Conservation (phyloP, 2,888 invertebrate species). For the Orthonychiurus folsomi region DNA sequence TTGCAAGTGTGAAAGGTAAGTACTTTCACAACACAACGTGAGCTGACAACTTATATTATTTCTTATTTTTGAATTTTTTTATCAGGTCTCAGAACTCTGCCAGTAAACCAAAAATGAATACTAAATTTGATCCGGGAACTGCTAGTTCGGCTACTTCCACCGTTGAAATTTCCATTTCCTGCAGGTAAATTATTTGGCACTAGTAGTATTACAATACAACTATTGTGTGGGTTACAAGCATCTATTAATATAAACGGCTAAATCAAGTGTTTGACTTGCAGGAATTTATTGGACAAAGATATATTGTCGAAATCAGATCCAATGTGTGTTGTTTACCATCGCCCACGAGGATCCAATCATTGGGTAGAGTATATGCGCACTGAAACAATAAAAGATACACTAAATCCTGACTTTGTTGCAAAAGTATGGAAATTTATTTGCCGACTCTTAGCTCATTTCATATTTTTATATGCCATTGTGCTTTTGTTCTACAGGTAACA, state of each 20-base stretch:
- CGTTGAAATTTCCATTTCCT: slow-evolving; percentile 39
- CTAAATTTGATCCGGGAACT: slow-evolving; percentile 22
- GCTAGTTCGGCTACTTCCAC: slow-evolving; percentile 37
- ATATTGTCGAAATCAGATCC: slow-evolving; percentile 53
- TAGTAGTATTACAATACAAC: too few relatives aligned
- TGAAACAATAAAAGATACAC: slow-evolving; percentile 47
- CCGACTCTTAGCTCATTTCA: slow-evolving; percentile 4
- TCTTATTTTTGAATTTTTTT: too few relatives aligned
- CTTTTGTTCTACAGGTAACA: slow-evolving; percentile 23
- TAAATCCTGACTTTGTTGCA: slow-evolving; percentile 50
- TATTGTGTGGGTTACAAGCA: neutral
- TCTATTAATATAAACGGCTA: neutral
- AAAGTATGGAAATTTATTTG: slow-evolving; percentile 50
- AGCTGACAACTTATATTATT: too few relatives aligned
- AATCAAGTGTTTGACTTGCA: slow-evolving; percentile 40
- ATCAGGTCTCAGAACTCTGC: neutral
- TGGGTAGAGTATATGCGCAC: slow-evolving; percentile 46
- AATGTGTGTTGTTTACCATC: slow-evolving; percentile 46
- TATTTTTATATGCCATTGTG: neutral
- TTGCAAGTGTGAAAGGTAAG: too few relatives aligned
- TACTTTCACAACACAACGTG: too few relatives aligned
- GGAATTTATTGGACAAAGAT: slow-evolving; percentile 48
- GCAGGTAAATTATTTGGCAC: slow-evolving; percentile 31
- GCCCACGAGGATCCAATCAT: slow-evolving; percentile 43
- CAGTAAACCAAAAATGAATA: slow-evolving; percentile 4